Percentiles rank a stretch among this genome's conserved stretches.
These are phyloP conservation scores for Trichogramma pretiosum DNA, from an alignment of 1,140 invertebrate species.

Conservation along the genomic window DNA sequence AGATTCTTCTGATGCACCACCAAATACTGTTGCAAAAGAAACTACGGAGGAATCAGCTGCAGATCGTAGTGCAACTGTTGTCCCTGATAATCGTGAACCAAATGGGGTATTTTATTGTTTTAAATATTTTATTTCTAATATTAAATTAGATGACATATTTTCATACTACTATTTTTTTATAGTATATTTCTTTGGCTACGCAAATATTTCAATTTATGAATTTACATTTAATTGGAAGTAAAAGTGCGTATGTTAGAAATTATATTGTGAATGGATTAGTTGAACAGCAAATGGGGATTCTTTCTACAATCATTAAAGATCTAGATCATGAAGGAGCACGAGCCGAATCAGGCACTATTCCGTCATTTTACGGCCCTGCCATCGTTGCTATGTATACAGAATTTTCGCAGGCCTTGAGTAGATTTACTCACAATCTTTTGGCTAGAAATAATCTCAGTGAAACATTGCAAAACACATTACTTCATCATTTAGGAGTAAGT, in stretches of 20 bases:
- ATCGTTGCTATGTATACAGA: conserved; percentile 65
- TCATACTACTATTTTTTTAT: conserved; percentile 27
- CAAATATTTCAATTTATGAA: conserved; percentile 71
- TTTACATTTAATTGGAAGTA: conserved; percentile 58
- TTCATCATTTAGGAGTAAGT: conserved; percentile 68
- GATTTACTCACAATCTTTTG: conserved; percentile 77
- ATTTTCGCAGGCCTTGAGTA: conserved; percentile 69
- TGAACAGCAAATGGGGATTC: conserved; percentile 70
- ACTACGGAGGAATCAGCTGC: conserved; percentile 46
- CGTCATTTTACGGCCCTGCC: conserved; percentile 59
- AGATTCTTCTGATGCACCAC: conserved; percentile 59
- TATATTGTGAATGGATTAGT: conserved; percentile 54
- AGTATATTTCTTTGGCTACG: conserved; percentile 73
- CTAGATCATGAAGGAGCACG: conserved; percentile 74
- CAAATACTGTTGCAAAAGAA: conserved; percentile 47
- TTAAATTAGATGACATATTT: conserved; percentile 12
- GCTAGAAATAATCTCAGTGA: conserved; percentile 61
- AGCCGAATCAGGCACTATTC: conserved; percentile 70
- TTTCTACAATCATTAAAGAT: conserved; percentile 77
- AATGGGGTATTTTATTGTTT: conserved; percentile 55
- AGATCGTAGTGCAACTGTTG: conserved; percentile 48
- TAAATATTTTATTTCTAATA: conserved; percentile 23
- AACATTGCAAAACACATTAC: conserved; percentile 60
- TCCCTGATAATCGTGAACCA: conserved; percentile 84
- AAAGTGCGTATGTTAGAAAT: conserved; percentile 47